A percentile compares a stretch with the other conserved stretches of the same genome.
These are phyloP conservation scores for Spheniscus mendiculus DNA, from an alignment of 2,113 vertebrate genomes.

Conservation along the genomic window DNA sequence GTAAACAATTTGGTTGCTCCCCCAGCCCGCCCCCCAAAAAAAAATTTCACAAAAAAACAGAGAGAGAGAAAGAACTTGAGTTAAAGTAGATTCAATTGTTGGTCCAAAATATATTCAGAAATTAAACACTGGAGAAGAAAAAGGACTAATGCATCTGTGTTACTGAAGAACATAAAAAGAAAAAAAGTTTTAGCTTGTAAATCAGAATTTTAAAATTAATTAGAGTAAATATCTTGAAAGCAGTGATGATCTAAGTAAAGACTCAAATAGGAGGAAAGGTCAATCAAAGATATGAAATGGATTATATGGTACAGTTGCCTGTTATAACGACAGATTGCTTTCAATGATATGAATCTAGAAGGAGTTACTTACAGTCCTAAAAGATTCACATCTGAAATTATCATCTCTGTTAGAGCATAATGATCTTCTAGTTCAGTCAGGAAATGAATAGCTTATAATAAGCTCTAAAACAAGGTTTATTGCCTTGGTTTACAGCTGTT, in stretches of 20 bases:
- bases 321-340: background rate
- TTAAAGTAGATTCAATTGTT: background rate
- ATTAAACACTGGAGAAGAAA: background rate
- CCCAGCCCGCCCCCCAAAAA: rapidly evolving
- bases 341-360: background rate
- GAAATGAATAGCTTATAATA: background rate
- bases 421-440: background rate
- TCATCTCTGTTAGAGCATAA: background rate
- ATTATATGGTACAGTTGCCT: background rate
- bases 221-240: background rate
- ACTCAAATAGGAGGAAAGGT: background rate
- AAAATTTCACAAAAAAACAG: background rate
- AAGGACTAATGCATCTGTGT: background rate
- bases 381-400: background rate
- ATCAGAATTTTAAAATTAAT: background rate
- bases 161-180: background rate
- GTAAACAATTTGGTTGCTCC: background rate
- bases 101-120: background rate
- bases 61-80: background rate
- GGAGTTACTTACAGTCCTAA: background rate
- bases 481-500: background rate
- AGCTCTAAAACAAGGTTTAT: background rate
- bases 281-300: background rate
- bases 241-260: background rate
- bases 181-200: background rate